phyloP scores from a whole-genome alignment of 2,113 vertebrate species.

The Polypterus bichir region DNA sequence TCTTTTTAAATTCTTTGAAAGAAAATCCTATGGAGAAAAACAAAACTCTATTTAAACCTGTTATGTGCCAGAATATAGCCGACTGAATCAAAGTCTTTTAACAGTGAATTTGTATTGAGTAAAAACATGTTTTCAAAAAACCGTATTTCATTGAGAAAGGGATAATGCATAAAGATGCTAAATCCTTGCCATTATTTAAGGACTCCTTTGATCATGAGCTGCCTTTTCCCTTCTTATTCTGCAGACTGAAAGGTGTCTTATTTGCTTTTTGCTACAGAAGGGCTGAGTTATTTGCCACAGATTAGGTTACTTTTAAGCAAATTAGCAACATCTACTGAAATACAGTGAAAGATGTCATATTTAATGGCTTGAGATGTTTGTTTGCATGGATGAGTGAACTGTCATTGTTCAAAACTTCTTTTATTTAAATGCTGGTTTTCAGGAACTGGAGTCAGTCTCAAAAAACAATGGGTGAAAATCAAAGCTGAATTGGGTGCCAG shows the following conservation, averaged over 20 bases:
- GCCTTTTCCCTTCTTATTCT: slow-evolving; percentile 35
- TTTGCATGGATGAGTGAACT: not conserved
- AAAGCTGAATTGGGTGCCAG: too few relatives aligned
- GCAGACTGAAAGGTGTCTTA: slow-evolving; percentile 33
- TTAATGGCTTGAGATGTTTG: not conserved
- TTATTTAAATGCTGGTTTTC: too few relatives aligned
- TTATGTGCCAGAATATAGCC: too few relatives aligned
- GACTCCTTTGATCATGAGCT: slow-evolving; percentile 50
- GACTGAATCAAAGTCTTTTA: too few relatives aligned
- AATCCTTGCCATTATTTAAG: slow-evolving; percentile 48
- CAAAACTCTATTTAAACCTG: too few relatives aligned
- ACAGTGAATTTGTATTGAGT: too few relatives aligned
- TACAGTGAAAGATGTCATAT: slow-evolving; percentile 16
- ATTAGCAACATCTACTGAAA: slow-evolving; percentile 27
- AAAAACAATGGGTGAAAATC: too few relatives aligned
- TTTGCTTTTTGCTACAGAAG: slow-evolving; percentile 41
- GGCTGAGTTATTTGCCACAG: slow-evolving; percentile 46
- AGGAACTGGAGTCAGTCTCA: too few relatives aligned
- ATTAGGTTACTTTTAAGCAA: slow-evolving; percentile 58
- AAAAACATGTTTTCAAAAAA: not conserved
- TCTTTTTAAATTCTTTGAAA: too few relatives aligned
- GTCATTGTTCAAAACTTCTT: too few relatives aligned
- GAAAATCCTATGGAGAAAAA: too few relatives aligned
- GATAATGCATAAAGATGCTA: slow-evolving; percentile 32
- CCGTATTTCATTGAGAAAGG: not conserved